Evolutionary conservation across 2,888 invertebrate genomes (phyloP).

Genomic region (Lasioglossum calceatum): DNA sequence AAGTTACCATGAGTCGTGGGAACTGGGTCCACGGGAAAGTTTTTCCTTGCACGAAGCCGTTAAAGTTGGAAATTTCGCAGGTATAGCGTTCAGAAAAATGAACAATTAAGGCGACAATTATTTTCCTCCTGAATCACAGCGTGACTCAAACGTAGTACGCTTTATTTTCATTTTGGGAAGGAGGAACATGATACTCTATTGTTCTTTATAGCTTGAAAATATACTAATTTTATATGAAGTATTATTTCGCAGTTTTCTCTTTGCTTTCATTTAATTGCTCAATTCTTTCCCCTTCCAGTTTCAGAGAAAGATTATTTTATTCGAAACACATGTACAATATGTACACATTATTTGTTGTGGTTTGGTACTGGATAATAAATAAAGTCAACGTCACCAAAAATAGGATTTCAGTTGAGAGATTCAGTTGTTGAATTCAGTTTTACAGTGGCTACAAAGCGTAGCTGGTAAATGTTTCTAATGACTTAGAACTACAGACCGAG

Average conservation of each 20-base stretch:
- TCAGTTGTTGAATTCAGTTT: neutral
- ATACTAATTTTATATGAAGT: neutral
- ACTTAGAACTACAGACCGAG: constrained; percentile 48
- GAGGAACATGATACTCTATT: neutral
- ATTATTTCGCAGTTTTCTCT: neutral
- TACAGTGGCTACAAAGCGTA: constrained; percentile 9
- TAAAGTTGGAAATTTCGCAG: constrained; percentile 36
- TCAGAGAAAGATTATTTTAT: too few species aligned
- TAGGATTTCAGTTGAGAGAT: too few species aligned
- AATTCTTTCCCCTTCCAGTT: too few species aligned
- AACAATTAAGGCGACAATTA: constrained; percentile 12
- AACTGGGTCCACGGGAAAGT: constrained; percentile 74
- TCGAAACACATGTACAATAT: too few species aligned
- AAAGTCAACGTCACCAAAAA: too few species aligned
- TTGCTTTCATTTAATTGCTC: neutral
- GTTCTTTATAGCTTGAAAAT: neutral
- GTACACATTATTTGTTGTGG: too few species aligned
- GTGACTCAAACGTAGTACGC: neutral
- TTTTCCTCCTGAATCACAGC: neutral
- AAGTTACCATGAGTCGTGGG: constrained; percentile 67
- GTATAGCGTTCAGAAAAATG: constrained; percentile 16
- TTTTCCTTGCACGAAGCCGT: constrained; percentile 58
- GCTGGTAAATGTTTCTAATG: constrained; percentile 56
- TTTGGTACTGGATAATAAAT: too few species aligned
- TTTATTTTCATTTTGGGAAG: neutral